Percentiles rank a stretch among this genome's conserved stretches.
Conservation (phyloP, 2,888 invertebrate species). For the Tetragonisca angustula region DNA sequence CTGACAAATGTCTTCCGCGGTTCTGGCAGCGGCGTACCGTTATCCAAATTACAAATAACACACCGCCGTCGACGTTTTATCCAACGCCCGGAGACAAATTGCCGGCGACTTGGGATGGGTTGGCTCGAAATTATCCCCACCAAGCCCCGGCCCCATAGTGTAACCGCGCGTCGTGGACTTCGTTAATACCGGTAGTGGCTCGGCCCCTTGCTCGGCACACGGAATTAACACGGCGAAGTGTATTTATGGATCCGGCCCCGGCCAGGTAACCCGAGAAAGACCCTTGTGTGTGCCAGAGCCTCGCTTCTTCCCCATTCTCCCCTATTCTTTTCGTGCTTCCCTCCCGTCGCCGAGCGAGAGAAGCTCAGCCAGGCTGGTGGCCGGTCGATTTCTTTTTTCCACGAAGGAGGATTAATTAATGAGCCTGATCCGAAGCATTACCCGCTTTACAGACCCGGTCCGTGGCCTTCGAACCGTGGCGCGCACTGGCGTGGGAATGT, state of each 20-base stretch:
- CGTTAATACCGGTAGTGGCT: constrained; percentile 82
- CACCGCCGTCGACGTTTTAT: constrained; percentile 73
- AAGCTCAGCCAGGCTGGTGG: constrained; percentile 1
- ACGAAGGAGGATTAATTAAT: constrained; percentile 77
- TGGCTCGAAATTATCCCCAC: constrained; percentile 70
- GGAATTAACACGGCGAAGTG: constrained; percentile 80
- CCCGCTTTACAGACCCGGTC: constrained; percentile 67
- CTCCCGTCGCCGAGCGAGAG: neutral
- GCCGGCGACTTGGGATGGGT: constrained; percentile 66
- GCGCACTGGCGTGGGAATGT: constrained; percentile 71
- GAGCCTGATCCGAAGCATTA: constrained; percentile 76
- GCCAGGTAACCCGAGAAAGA: constrained; percentile 76
- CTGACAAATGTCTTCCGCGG: constrained; percentile 74
- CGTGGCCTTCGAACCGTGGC: constrained; percentile 52
- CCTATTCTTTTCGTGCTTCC: constrained; percentile 25
- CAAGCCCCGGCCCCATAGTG: constrained; percentile 52
- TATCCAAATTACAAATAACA: constrained; percentile 76
- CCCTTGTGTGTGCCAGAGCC: constrained; percentile 43
- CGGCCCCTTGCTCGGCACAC: constrained; percentile 77
- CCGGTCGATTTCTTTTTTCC: constrained; percentile 52
- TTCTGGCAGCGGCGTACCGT: constrained; percentile 72
- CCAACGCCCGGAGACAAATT: constrained; percentile 73
- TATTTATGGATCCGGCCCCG: constrained; percentile 79
- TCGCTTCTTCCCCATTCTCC: constrained; percentile 48
- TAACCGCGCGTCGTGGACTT: constrained; percentile 73